Evolutionary conservation across 2,888 invertebrate genomes (phyloP), one percentile per base, ranked within the genome.

Genomic region (Idaea biselata): DNA sequence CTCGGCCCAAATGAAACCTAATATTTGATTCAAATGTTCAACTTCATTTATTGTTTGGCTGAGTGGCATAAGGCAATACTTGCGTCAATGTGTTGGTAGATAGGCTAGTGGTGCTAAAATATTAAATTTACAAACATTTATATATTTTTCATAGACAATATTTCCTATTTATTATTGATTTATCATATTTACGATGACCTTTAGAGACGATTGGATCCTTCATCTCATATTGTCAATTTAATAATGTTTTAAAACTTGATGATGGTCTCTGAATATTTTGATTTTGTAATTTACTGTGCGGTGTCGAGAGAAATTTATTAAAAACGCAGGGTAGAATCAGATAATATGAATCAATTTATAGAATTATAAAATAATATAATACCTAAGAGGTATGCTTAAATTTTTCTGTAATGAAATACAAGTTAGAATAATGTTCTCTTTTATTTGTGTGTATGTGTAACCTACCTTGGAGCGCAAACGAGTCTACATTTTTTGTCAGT

Each of bases 121-220:
- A 82, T 68, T 44, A 79, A 72, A 81, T 75, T 65, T 68, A 67
- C 57, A 67, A 54, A 56, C 60, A 61, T 59, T 66, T 82, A 86
- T 89, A 86, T 89, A 91, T 91, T 88, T 88, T 89, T 87, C 83
- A 86, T 88, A 89, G 86, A 87, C 81, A 88, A 87, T 89, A 87
- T 67, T 67, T 66, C 67, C 60, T 63, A 61, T 66, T 67, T 60
- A 56, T 56, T 62, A 83, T 72, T 66, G 18, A 55, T 55, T 73
- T 79, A 73, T 77, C 73, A 84, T 87, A 85, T 85, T 87, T 90
- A 86, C 74, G 80, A 88, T 81, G 77, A 77, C 74, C 81, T 89
- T 88, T 88, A 85, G 83, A 83, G 87, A 86, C 84, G 83, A 83
- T 76, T 69, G 72, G 67, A 68, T 78, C 73, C 66, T 76, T 82